A percentile compares a stretch with the other conserved stretches of the same genome.
Conservation (phyloP, 2,113 vertebrate genomes). For the Aspiorhynchus laticeps region DNA sequence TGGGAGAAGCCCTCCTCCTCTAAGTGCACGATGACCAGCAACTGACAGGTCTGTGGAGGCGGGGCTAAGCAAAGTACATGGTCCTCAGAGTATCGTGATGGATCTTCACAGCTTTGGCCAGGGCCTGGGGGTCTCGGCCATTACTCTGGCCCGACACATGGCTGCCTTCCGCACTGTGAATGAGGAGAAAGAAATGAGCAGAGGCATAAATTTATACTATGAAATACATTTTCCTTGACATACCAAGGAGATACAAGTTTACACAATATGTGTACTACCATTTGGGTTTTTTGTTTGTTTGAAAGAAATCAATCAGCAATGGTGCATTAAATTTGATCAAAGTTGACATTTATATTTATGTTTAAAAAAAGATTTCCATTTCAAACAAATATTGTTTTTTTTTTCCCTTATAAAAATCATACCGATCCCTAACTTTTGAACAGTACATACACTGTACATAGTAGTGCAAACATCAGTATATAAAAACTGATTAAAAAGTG, state of each 20-base stretch:
- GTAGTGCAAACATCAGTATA: no score
- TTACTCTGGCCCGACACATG: slow-evolving; percentile 79
- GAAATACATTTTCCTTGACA: background rate
- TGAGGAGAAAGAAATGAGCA: background rate
- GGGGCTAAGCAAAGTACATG: slow-evolving; percentile 77
- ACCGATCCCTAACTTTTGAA: no score
- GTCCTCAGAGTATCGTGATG: slow-evolving; percentile 79
- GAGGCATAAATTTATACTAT: background rate
- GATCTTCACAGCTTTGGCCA: slow-evolving; percentile 79
- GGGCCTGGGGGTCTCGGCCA: slow-evolving; percentile 73
- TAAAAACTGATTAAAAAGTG: background rate
- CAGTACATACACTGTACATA: no score
- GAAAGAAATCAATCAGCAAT: background rate
- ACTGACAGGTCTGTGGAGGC: slow-evolving; percentile 58
- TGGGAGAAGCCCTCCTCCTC: slow-evolving; percentile 34
- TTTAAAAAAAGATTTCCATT: background rate
- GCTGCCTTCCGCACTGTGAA: slow-evolving; percentile 76
- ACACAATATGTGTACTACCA: background rate
- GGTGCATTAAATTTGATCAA: background rate
- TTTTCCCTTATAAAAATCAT: no score
- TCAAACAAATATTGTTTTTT: background rate
- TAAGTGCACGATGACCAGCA: slow-evolving; percentile 72
- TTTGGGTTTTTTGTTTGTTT: background rate
- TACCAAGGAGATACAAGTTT: background rate
- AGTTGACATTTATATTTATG: background rate